phyloP scores from a whole-genome alignment of 2,113 vertebrate species.

The Hystrix cristata region DNA sequence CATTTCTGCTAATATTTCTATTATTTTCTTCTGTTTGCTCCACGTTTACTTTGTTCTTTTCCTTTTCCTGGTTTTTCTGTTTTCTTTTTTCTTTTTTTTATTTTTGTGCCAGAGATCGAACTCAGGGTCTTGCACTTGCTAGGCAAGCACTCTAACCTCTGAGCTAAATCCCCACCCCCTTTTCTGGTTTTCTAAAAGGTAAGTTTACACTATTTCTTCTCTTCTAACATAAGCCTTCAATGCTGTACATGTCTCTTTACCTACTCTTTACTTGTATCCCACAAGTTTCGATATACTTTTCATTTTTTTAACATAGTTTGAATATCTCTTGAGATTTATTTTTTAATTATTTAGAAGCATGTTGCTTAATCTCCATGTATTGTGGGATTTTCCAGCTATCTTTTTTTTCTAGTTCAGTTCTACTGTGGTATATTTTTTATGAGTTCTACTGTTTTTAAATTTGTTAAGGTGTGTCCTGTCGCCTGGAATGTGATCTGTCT shows the following conservation, averaged over 20 bases:
- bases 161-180: background rate
- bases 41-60: constrained; percentile 3
- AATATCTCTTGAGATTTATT: constrained; percentile 39
- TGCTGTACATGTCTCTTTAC: background rate
- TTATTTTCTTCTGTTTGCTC: background rate
- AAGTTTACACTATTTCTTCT: background rate
- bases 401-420: background rate
- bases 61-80: too few species aligned
- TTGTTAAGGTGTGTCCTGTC: background rate
- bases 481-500: background rate
- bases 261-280: background rate
- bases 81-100: too few species aligned
- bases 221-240: background rate
- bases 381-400: background rate
- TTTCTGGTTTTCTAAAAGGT: constrained; percentile 37
- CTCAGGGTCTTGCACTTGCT: too few species aligned
- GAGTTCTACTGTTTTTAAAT: constrained; percentile 4
- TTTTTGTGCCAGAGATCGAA: too few species aligned
- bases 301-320: constrained; percentile 55
- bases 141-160: too few species aligned
- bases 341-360: constrained; percentile 4
- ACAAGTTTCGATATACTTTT: constrained; percentile 40
- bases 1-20: background rate
- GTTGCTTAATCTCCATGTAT: constrained; percentile 37
- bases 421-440: constrained; percentile 32